Percentiles rank a stretch among this genome's conserved stretches.
Conservation (phyloP, 2,888 invertebrate species). For the Apamea anceps region DNA sequence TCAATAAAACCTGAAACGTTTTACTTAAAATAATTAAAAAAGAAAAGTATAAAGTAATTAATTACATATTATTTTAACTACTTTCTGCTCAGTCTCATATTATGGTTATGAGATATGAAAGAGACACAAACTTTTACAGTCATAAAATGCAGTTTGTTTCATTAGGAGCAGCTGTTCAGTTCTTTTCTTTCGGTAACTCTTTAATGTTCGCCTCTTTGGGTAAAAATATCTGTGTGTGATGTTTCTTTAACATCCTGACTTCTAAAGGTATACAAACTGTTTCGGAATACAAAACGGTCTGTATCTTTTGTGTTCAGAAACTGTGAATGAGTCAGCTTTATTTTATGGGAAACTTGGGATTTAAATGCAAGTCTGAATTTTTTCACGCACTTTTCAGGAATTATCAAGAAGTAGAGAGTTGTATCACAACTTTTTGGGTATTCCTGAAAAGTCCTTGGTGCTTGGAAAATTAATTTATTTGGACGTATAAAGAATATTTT, state of each 20-base stretch:
- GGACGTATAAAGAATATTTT: background rate
- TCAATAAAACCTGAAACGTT: constrained; percentile 30
- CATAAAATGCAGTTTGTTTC: constrained; percentile 71
- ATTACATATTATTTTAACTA: constrained; percentile 43
- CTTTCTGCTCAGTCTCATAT: constrained; percentile 59
- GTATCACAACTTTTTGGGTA: background rate
- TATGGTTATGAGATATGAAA: constrained; percentile 61
- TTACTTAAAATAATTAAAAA: constrained; percentile 51
- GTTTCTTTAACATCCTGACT: constrained; percentile 71
- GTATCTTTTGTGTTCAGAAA: constrained; percentile 12
- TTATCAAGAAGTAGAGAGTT: background rate
- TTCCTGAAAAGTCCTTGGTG: background rate
- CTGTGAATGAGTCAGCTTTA: background rate
- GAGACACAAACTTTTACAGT: constrained; percentile 58
- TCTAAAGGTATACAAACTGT: constrained; percentile 26
- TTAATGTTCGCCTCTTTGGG: constrained; percentile 77
- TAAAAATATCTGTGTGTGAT: constrained; percentile 82
- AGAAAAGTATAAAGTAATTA: too few relatives aligned
- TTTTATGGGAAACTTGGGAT: background rate
- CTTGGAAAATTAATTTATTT: background rate
- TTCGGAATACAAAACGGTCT: constrained; percentile 15
- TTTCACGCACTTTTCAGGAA: background rate
- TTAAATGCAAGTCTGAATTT: constrained; percentile 10
- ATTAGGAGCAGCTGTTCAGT: constrained; percentile 76
- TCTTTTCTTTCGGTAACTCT: constrained; percentile 76